These are phyloP conservation scores for Aphelinus atriplicis DNA, from an alignment of 1,140 invertebrate genomes.

Conservation along the genomic window DNA sequence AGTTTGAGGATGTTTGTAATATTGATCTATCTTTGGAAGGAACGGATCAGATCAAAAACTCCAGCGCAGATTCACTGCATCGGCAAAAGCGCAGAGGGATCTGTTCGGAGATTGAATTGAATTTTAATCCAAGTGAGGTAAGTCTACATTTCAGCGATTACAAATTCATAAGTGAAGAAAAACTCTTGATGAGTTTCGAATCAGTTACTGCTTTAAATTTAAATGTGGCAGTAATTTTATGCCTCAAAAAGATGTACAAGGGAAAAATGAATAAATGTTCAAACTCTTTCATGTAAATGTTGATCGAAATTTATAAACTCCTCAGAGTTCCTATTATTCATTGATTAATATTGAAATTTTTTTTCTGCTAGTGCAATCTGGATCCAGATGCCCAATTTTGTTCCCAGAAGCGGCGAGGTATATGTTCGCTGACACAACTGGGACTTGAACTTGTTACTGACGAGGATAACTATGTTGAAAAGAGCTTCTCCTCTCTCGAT, in stretches of 20 bases:
- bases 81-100: constrained; percentile 69
- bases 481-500: constrained; percentile 41
- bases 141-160: background rate
- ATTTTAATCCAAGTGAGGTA: constrained; percentile 42
- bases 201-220: too few species aligned
- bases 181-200: too few species aligned
- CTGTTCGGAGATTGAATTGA: constrained; percentile 63
- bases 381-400: constrained; percentile 41
- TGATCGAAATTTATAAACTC: too few species aligned
- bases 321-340: too few species aligned
- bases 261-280: too few species aligned
- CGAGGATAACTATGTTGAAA: constrained; percentile 44
- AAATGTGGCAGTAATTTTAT: too few species aligned
- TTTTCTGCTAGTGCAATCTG: constrained; percentile 30
- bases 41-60: background rate
- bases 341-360: background rate
- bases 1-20: background rate
- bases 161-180: too few species aligned
- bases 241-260: too few species aligned
- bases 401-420: constrained; percentile 53
- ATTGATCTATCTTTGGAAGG: constrained; percentile 5
- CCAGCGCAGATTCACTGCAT: constrained; percentile 54
- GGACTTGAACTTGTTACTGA: constrained; percentile 47
- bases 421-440: constrained; percentile 54
- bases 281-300: too few species aligned